These are phyloP conservation scores for Chrysolina haemoptera DNA, from an alignment of 2,888 invertebrate species.

Conservation along the genomic window DNA sequence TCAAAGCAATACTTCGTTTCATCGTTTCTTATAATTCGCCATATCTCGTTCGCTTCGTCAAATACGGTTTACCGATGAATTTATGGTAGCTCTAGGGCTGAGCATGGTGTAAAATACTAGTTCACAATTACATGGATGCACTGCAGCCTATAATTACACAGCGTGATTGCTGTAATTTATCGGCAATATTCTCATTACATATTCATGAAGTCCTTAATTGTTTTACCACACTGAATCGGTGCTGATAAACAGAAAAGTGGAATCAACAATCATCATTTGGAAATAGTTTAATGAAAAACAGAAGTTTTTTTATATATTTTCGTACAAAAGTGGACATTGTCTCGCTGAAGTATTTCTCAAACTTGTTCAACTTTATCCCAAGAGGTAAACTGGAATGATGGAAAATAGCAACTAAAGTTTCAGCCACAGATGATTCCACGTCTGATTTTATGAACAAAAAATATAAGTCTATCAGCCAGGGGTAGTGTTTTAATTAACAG, in stretches of 20 bases:
- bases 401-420: too few species aligned
- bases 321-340: too few species aligned
- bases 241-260: conserved; percentile 17
- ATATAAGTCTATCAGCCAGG: too few species aligned
- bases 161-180: conserved; percentile 60
- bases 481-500: too few species aligned
- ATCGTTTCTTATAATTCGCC: conserved; percentile 15
- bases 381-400: too few species aligned
- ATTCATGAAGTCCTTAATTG: conserved; percentile 60
- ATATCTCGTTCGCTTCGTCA: conserved; percentile 40
- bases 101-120: conserved; percentile 56
- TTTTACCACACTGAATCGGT: conserved; percentile 51
- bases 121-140: conserved; percentile 59
- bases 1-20: conserved; percentile 1
- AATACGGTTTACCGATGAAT: conserved; percentile 43
- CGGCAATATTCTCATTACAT: conserved; percentile 58
- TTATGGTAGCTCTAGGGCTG: conserved; percentile 48
- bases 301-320: too few species aligned
- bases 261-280: conserved; percentile 15
- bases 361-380: too few species aligned
- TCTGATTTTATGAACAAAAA: too few species aligned
- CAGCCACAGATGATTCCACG: too few species aligned
- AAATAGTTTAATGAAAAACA: too few species aligned
- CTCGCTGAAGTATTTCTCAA: too few species aligned
- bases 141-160: conserved; percentile 60